Base-by-base conservation (phyloP, 2,113 vertebrate species). In the Pachyramphus minor region DNA sequence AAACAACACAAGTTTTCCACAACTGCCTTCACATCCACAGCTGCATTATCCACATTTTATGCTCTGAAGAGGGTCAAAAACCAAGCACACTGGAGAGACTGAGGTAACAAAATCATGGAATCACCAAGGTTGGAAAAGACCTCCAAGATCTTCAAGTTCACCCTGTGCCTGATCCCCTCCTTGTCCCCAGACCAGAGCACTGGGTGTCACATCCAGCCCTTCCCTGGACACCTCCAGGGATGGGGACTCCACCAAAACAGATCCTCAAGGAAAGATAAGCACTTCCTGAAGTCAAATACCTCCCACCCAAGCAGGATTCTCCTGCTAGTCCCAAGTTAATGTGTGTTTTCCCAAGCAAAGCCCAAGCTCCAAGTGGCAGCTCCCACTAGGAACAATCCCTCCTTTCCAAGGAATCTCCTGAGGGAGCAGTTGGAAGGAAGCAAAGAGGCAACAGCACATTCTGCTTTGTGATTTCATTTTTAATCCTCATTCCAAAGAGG, bases 131-230 rank as follows among this genome's bases (percentile, higher is more conserved):
- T 64, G 82, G 49, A 41, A 64, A 28, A 47, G 23, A 19, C 3
- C 41, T 23, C 28, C 59, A 22, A 47, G n/a, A 4, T 11, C 41
- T 10, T 0, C 1, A 4, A 39, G 27, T 5, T 33, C 25, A 1
- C 19, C 3, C 50, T 33, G 81, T 11, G 47, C 19, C 33, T 0
- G 0, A 2, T 30, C 2, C 19, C 42, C 24, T 5, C 66, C 24
- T 1, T 30, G 44, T 41, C 9, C 35, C 80, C 55, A 60, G 20
- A 37, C 45, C 67, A 35, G 47, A 45, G 68, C 67, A 0, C 56
- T 10, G 12, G 23, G 31, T 62, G 55, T 33, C 80, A 63, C 39
- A 10, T 27, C 64, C 64, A 33, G 27, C 7, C 8, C 8, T 20
- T 25, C 74, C 44, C 4, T 1, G 17, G 35, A 4, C 45, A 63